Evolutionary conservation across 2,797 vertebrate species (phyloP).

Genomic region (Sitta carolinensis): DNA sequence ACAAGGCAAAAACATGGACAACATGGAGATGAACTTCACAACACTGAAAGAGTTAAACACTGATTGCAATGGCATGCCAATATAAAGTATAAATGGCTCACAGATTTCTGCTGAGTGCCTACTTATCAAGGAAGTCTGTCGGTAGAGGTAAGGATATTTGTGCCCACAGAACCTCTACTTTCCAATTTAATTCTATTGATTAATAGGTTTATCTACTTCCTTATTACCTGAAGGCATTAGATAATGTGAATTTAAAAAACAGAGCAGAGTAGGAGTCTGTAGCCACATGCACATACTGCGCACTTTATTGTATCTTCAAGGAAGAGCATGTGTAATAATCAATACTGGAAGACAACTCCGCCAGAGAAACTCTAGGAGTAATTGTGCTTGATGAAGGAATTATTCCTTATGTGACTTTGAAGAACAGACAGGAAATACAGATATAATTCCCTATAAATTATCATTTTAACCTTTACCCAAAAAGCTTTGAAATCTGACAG

Average conservation of each 20-base stretch:
- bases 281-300: background rate
- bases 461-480: background rate
- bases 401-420: background rate
- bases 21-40: background rate
- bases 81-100: background rate
- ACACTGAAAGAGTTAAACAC: background rate
- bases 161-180: slow-evolving; percentile 6
- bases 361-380: background rate
- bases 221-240: slow-evolving; percentile 27
- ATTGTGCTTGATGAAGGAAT: background rate
- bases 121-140: background rate
- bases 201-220: slow-evolving; percentile 43
- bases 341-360: background rate
- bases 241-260: slow-evolving; percentile 19
- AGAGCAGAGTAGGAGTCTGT: background rate
- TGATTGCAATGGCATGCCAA: background rate
- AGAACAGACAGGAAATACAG: background rate
- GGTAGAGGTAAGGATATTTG: background rate
- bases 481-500: background rate
- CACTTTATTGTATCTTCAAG: background rate
- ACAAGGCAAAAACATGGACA: background rate
- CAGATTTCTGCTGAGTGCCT: background rate
- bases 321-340: background rate
- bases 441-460: background rate
- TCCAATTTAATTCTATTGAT: slow-evolving; percentile 48